Conservation (phyloP, 2,797 vertebrate species). For the Sebastes alutus region DNA sequence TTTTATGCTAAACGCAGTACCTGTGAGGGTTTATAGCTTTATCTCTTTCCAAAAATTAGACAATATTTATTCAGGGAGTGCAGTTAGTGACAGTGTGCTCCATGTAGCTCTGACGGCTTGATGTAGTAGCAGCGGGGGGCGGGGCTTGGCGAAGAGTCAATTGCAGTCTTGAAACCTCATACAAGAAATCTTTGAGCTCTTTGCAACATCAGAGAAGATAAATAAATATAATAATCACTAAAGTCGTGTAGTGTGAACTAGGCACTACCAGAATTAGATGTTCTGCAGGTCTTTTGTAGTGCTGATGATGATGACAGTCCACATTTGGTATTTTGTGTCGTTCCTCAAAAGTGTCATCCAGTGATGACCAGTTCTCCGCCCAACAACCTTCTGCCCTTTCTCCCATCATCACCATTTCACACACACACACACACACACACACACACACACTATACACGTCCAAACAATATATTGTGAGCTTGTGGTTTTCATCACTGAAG, state of each 20-base stretch:
- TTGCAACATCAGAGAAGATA: neutral
- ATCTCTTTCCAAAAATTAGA: no score
- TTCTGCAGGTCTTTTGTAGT: neutral
- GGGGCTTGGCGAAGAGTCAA: no score
- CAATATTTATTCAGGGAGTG: no score
- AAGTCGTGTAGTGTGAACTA: no score
- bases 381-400: neutral
- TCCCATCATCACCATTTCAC: neutral
- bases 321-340: neutral
- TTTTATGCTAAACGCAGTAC: no score
- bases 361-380: neutral
- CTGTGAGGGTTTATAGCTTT: no score
- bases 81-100: no score
- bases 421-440: neutral
- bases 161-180: neutral
- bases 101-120: no score
- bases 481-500: conserved; percentile 8
- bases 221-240: neutral
- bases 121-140: no score
- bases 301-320: neutral
- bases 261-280: neutral
- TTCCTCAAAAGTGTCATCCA: neutral
- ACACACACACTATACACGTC: neutral
- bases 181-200: neutral
- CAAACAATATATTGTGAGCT: neutral